These are phyloP conservation scores for Mungos mungo DNA, from an alignment of 2,113 vertebrate species.

Conservation along the genomic window DNA sequence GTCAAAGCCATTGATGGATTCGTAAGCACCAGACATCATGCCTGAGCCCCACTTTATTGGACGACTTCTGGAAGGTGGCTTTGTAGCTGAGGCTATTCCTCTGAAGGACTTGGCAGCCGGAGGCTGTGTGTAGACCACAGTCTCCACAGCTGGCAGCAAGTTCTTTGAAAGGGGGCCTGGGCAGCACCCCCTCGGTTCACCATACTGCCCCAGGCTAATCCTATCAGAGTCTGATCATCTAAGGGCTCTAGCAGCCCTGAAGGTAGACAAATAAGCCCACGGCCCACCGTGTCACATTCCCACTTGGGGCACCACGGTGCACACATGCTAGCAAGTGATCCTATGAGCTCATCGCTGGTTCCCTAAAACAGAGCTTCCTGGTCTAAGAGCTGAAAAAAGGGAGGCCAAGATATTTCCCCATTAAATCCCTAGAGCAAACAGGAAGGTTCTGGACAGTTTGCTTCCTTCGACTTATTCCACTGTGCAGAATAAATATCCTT, in stretches of 20 bases:
- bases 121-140: neutral
- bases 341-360: neutral
- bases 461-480: neutral
- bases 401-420: neutral
- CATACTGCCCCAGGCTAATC: neutral
- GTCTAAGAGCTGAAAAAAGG: neutral
- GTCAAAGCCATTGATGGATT: neutral
- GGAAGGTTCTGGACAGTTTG: neutral
- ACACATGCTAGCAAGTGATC: neutral
- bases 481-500: neutral
- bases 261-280: neutral
- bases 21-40: no score
- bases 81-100: neutral
- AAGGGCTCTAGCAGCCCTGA: neutral
- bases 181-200: rapidly evolving
- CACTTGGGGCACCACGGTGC: no score
- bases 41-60: neutral
- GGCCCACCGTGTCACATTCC: neutral
- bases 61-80: neutral
- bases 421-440: neutral
- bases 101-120: neutral
- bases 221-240: neutral
- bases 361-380: neutral
- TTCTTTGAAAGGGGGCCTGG: neutral
- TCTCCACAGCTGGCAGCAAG: neutral